Evolutionary conservation across 2,113 vertebrate species (phyloP), one percentile per base, ranked within the genome.

Genomic region (Colinus virginianus): DNA sequence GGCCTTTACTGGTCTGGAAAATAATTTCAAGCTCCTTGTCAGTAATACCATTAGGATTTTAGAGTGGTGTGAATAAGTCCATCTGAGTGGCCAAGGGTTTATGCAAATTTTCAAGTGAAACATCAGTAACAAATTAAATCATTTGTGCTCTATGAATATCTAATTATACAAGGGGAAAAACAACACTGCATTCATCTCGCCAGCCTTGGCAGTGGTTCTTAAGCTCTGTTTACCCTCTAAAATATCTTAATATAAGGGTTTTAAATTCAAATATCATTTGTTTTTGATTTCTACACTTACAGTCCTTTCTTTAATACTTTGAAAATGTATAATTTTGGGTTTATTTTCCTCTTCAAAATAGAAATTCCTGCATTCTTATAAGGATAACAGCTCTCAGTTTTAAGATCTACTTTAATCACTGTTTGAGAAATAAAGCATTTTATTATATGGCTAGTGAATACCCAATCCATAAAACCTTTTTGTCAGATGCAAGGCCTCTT

Each of bases 111-210:
- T 92, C 64, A 95, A 94, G 74, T 93, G 91, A 95, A 97, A 87
- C 70, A 94, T 95, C 93, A 97, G 82, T 84, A 90, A 97, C 94
- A 96, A 97, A 97, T 96, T 95, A 96, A 97, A 90, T 96, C 30
- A 83, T 96, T 96, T 97, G 89, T 96, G 78, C 84, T 96, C 87
- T 97, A 88, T 97, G 96, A 97, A 96, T 97, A 94, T 82, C 91
- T 96, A 96, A 96, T 97, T 97, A 96, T 96, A 93, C 84, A 80
- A 82, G 61, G 59, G 38, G 8, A 91, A 95, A 95, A 87, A 6
- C 74, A 93, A 18, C 84, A 88, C 88, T 96, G 48, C 67, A 92
- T 94, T 88, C 77, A 58, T 68, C 93, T 95, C 93, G 94, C 78
- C 90, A 95, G 81, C 78, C 69, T 94, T 95, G 91, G 91, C 90